Percentiles rank a stretch among this genome's conserved stretches.
Conservation (phyloP, 2,888 invertebrate species). For the Nomada lathburiana region DNA sequence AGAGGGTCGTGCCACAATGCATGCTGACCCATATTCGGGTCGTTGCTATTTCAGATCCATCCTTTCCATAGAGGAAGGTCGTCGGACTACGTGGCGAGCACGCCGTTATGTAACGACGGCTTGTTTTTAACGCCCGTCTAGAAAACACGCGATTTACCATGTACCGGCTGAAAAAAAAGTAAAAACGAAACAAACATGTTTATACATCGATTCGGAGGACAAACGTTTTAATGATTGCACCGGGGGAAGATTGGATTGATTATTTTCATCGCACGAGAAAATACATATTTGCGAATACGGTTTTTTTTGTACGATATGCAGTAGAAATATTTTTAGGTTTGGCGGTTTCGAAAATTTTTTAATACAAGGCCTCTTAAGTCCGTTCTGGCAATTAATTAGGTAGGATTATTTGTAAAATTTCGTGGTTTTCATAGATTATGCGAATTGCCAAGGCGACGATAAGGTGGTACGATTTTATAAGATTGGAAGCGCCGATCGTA, state of each 20-base stretch:
- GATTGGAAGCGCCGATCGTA: too few relatives aligned
- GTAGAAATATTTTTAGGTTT: too few relatives aligned
- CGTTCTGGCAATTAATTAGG: too few relatives aligned
- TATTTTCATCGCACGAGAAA: too few relatives aligned
- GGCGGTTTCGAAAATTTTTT: too few relatives aligned
- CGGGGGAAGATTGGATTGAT: background rate
- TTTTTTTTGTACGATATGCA: too few relatives aligned
- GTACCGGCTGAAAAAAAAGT: background rate
- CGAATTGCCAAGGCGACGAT: too few relatives aligned
- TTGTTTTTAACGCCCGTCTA: slow-evolving; percentile 70
- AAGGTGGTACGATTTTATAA: too few relatives aligned
- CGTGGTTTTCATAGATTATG: too few relatives aligned
- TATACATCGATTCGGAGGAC: background rate
- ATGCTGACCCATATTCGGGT: slow-evolving; percentile 85
- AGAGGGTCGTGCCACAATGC: slow-evolving; percentile 83
- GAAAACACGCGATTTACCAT: slow-evolving; percentile 56
- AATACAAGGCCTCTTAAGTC: too few relatives aligned
- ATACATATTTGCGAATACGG: too few relatives aligned
- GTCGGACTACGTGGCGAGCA: slow-evolving; percentile 76
- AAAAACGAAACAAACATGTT: slow-evolving; percentile 9
- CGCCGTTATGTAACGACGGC: slow-evolving; percentile 68
- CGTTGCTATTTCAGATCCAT: slow-evolving; percentile 85
- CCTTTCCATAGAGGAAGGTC: slow-evolving; percentile 85
- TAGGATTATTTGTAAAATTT: too few relatives aligned
- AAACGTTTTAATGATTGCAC: background rate